Evolutionary conservation across 2,113 vertebrate genomes (phyloP), one percentile per base, ranked within the genome.

Genomic region (Danionella cerebrum): DNA sequence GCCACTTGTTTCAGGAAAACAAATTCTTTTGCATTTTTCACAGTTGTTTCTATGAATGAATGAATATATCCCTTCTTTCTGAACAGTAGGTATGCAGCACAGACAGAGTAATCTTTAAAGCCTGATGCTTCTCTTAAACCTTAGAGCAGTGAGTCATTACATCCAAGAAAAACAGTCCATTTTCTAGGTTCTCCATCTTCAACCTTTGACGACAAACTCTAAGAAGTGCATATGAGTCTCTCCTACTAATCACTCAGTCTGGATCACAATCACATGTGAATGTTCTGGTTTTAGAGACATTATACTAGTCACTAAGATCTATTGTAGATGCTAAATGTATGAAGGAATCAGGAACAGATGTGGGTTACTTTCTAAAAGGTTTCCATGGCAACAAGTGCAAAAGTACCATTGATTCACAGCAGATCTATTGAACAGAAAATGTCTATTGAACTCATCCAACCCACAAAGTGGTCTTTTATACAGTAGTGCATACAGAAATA

Each of bases 401-500:
- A 63, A 63, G 60, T 65, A 57, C 70, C 48, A 66, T 76, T 64
- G 48, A 76, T 73, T 16, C n/a, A 27, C 19, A 62, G 55, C 66
- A 62, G 60, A 63, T 6, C 6, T 44, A 55, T 47, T 19, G n/a
- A n/a, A n/a, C n/a, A 68, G 39, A 60, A 69, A 76, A 73, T 36
- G 14, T 57, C 54, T 65, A 65, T 53, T 59, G 62, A 72, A 60
- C 66, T 38, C 16, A 64, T 24, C 18, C 52, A 69, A 24, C 65
- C 22, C 51, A 63, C 65, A 38, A 18, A 68, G 21, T 4, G 16
- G 50, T 36, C 58, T 58, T 53, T 18, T 27, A 21, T 68, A 47
- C 48, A n/a, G n/a, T 65, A 42, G 38, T 16, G 55, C 38, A 16
- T 41, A 59, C 55, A 45, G 58, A 41, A 45, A 60, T 60, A 60